Evolutionary conservation across 1,140 invertebrate species (phyloP), one percentile per base, ranked within the genome.

Genomic region (Hesperophylax magnus): DNA sequence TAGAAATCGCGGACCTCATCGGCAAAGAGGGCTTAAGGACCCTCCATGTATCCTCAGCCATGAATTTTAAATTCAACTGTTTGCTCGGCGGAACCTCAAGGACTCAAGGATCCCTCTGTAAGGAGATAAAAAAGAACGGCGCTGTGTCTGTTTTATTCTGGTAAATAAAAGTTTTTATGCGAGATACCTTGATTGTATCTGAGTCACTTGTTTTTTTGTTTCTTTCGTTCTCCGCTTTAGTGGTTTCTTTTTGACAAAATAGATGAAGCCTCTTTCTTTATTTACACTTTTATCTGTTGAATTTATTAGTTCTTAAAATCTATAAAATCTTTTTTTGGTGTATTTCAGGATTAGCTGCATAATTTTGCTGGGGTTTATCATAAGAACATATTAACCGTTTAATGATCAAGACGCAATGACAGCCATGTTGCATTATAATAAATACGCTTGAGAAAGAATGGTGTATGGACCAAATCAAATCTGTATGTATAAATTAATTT

Each of bases 1-100:
- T 75, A 27, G 52, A 75, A 75, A 75, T 75, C 54, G 71, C 52
- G 31, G 71, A 56, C 71, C 71, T 71, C 67, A 71, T 71, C 67
- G 67, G 18, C 71, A 58, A 75, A 75, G 71, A 53, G 20, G 24
- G 20, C 22, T 58, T n/a, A 24, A 75, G 53, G 71, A 75, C 71
- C 52, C 56, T 53, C 47, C 39, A 20, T 71, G 34, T 18, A 60
- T 74, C 39, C 54, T 74, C 56, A 24, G 27, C 58, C 78, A 79
- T 79, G 78, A 79, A 79, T 79, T 79, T 79, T 79, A 79, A 67
- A 79, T 79, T 79, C 69, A n/a, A 17, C 60, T 71, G 78, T 74
- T 79, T 74, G 39, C 78, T 74, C 47, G 58, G 65, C 65, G 27
- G 39, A 67, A 79, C 65, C 63, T 79, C 65, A 47, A 54, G 39